phyloP scores from a whole-genome alignment of 2,113 vertebrate genomes.

The Cyanocitta stelleri region DNA sequence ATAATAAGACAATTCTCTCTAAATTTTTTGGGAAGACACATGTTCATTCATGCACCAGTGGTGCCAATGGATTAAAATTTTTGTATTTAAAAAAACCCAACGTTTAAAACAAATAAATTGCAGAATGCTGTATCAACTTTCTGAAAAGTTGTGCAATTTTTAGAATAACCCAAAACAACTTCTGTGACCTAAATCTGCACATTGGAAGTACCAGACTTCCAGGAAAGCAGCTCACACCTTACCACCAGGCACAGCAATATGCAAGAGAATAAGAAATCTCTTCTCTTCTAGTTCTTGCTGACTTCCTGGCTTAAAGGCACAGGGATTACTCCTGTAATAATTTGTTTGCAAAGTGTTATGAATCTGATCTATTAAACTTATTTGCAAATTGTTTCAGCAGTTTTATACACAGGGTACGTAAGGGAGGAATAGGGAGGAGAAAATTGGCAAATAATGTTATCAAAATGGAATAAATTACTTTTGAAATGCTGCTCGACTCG shows the following conservation, averaged over 20 bases:
- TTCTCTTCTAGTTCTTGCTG: not conserved
- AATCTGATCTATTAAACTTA: constrained; percentile 26
- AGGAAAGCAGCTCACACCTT: not conserved
- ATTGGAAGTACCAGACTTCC: not conserved
- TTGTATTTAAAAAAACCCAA: not conserved
- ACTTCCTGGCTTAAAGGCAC: not conserved
- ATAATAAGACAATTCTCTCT: not conserved
- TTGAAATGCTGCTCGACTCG: not conserved
- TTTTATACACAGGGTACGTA: not conserved
- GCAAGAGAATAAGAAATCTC: not conserved
- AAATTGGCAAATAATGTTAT: not conserved
- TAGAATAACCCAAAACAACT: not conserved
- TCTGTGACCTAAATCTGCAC: not conserved
- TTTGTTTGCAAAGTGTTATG: not conserved
- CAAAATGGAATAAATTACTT: not conserved
- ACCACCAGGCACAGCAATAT: not conserved
- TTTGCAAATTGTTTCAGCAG: constrained; percentile 1
- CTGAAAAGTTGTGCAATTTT: not conserved
- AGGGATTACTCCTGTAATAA: not conserved
- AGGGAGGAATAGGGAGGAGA: not conserved
- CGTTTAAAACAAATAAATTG: not conserved
- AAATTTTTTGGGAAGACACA: accelerated
- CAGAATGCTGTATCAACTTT: not conserved
- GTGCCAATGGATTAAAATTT: not conserved
- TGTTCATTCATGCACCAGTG: accelerated